Base-by-base conservation (phyloP, 2,888 invertebrate species). In the Metellina segmentata region DNA sequence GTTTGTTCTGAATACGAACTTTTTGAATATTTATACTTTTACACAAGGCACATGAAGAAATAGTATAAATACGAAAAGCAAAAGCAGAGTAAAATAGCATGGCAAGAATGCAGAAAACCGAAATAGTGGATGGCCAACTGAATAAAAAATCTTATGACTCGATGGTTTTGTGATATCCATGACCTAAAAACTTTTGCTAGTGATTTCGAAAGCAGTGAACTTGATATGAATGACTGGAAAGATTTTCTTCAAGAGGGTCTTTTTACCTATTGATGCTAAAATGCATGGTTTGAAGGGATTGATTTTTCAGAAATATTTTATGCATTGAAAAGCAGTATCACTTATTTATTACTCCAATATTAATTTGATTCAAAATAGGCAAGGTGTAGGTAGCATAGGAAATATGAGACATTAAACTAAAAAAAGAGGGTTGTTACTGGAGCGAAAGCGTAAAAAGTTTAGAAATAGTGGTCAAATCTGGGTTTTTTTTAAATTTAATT, bases 121-220 rank as follows among this genome's bases (percentile, higher is more conserved):
- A 61, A 11, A 61, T 61, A 61, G 16, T 16, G 16, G 61, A 61
- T 61, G 61, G 61, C 61, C 61, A 61, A 9, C 61, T 9, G 61
- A 61, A 61, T 8, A 16, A 61, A 61, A 61, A 61, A 61, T 69
- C 20, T 79, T 11, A 79, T 34, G 61, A 79, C 16, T 13, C 53
- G 49, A 61, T 79, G 16, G 61, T 6, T 79, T 79, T 34, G 53
- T 79, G 79, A 79, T 79, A 61, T 79, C 34, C 34, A 34, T 53
- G 20, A 79, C 34, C 34, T 20, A 79, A 79, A 61, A 79, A 79
- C 79, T 79, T 79, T 79, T 79, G 79, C 61, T 61, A 79, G 79
- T 79, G 79, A 61, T 79, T 79, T 79, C 16, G 20, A 52, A n/a
- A 61, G 61, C 13, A 69, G 16, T 61, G 8, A 79, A 34, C 16